Evolutionary conservation across 2,113 vertebrate genomes (phyloP), one percentile per base, ranked within the genome.

Genomic region (Rostratula benghalensis): DNA sequence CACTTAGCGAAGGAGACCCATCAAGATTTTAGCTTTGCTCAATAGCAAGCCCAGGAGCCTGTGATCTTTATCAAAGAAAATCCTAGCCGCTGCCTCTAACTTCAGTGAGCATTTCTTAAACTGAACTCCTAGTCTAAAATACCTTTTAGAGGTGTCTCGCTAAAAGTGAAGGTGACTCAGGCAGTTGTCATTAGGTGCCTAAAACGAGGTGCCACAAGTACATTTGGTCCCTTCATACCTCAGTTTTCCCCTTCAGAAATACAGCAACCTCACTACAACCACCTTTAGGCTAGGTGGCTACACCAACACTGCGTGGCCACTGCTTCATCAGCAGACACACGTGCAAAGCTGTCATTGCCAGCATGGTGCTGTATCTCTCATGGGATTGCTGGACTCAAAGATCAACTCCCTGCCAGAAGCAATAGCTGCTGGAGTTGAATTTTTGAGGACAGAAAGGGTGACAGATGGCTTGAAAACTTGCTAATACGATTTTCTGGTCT

Each of bases 111-210:
- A 28, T 18, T 67, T 76, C 63, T 24, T 1, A 83, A 83, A 71
- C 46, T 17, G 13, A 95, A 70, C 51, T 92, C n/a, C 83, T 63
- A 46, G 76, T 90, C 67, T 65, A 75, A 63, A 75, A 9, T 59
- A 46, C 33, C 46, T 63, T 74, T 70, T 15, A 43, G 54, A 92
- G 18, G 37, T 17, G 7, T 15, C 39, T 67, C 16, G 46, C 70
- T 84, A 90, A 59, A 46, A 86, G 11, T 2, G 5, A 81, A 75
- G 30, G 33, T 22, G 30, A 71, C 37, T 67, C 37, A 61, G n/a
- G 39, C 25, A 41, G 13, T 39, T 1, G 0, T 16, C 0, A 0
- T 28, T 21, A 63, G 45, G 23, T 37, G 57, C 25, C 64, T 83
- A 69, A 91, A 80, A 74, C 3, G 21, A 91, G 35, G 19, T 3